Base-by-base conservation (phyloP, 2,888 invertebrate species). In the Hedya salicella region DNA sequence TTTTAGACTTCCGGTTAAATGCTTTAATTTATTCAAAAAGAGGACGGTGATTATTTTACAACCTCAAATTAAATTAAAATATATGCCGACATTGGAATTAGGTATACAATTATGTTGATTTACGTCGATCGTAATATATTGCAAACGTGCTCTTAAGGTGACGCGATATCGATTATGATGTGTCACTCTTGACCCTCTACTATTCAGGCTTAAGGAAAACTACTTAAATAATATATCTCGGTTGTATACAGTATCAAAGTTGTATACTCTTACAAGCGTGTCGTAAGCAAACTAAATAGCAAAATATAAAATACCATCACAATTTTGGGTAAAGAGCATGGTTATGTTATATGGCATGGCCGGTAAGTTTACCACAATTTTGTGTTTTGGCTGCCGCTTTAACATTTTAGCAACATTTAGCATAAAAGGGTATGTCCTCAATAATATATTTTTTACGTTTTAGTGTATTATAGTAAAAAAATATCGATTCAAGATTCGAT, bases 101-200 rank as follows among this genome's bases (percentile, higher is more conserved):
- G 65, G 46, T 53, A 66, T 42, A 65, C 59, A 49, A 61, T 66
- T 61, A 66, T 61, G 61, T 60, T 54, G 61, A 66, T 66, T 61
- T 61, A 66, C 53, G 48, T 66, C 32, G 46, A 54, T 54, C 36
- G 52, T 60, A 65, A 65, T 65, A 53, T 53, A 65, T 65, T 53
- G 53, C 65, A 60, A 65, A 65, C 65, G 52, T 53, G 52, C 25
- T 53, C 59, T 19, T 53, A 60, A 60, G 39, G 65, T 60, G 65
- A 65, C 52, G 59, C 46, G 52, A 60, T 65, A 60, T 65, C 59
- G 59, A 65, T 65, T 53, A 65, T 48, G 52, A 65, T 53, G 59
- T 65, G 65, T 65, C 65, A 53, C 65, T 8, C 19, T 11, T 60
- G 46, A 59, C 59, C 64, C 52, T 53, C 59, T 59, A 42, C 50